Evolutionary conservation across 2,113 vertebrate species (phyloP), one percentile per base, ranked within the genome.

Genomic region (Cyrtonyx montezumae): DNA sequence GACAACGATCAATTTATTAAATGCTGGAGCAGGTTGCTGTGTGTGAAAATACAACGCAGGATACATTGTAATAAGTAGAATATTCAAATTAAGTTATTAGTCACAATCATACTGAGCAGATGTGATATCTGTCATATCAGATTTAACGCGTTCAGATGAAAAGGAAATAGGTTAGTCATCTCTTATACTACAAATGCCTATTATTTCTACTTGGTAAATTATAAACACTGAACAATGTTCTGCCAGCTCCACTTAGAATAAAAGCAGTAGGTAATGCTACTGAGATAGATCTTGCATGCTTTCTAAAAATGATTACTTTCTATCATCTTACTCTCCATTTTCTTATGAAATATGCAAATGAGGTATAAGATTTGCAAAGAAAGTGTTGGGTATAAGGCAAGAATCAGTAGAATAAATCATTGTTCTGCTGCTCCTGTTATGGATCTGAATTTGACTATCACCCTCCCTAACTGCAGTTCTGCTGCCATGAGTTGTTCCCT

Each of bases 81-180:
- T 95, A 95, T 93, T 88, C 79, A 93, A 75, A 93, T 40, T 75
- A 80, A 75, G 8, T 80, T 93, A 88, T 94, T 90, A 83, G 42
- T 95, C 71, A 93, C 68, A 91, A 86, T 78, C 71, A 43, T 91
- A 85, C 56, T 95, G 73, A 87, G 74, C 83, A 58, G 55, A 58
- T 58, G 32, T 58, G 30, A 20, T 58, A 58, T 58, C 55, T 91
- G 76, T 81, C 61, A 37, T 80, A 86, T 85, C 85, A 95, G 45
- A 53, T 84, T 90, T 61, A 86, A 88, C 34, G 32, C 40, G 28
- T 80, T 93, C 93, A 88, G 73, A 86, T 88, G 65, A 67, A 85
- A 93, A 90, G 16, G 45, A 77, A 93, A 66, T 80, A 79, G 15
- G 34, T 96, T 88, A 93, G 59, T 93, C 88, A 96, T 69, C 23